Conservation (phyloP, 2,888 invertebrate genomes). For the Mimas tiliae region DNA sequence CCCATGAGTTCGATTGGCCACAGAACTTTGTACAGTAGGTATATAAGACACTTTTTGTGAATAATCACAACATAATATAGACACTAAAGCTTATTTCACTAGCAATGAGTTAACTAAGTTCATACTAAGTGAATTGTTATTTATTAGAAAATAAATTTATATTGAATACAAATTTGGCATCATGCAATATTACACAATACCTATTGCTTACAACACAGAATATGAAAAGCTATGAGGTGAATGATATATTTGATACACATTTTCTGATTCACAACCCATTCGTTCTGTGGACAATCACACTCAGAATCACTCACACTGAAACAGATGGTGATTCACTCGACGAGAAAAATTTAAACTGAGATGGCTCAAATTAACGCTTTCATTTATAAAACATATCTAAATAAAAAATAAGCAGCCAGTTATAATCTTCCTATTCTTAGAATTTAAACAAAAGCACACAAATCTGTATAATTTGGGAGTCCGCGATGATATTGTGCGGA, state of each 20-base stretch:
- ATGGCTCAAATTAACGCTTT: constrained; percentile 9
- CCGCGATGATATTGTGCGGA: constrained; percentile 33
- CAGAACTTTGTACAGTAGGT: constrained; percentile 15
- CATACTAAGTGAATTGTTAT: neutral
- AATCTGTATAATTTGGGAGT: constrained; percentile 37
- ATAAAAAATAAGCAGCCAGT: constrained; percentile 31
- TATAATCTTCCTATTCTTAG: constrained; percentile 30
- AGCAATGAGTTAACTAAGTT: neutral
- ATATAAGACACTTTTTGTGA: constrained; percentile 8
- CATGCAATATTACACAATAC: neutral
- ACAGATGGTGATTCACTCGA: neutral
- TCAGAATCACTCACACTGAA: neutral
- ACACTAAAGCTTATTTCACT: neutral
- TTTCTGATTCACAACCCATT: constrained; percentile 13
- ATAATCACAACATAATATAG: constrained; percentile 3
- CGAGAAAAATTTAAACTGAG: constrained; percentile 8
- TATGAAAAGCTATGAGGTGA: too few relatives aligned
- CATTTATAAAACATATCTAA: constrained; percentile 6
- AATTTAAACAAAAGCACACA: constrained; percentile 50
- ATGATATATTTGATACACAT: neutral
- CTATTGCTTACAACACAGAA: neutral
- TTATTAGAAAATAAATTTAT: neutral
- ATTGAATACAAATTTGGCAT: neutral
- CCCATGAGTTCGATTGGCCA: constrained; percentile 3
- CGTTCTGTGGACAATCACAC: constrained; percentile 19